Conservation (phyloP, 2,113 vertebrate genomes). For the Probosciger aterrimus region DNA sequence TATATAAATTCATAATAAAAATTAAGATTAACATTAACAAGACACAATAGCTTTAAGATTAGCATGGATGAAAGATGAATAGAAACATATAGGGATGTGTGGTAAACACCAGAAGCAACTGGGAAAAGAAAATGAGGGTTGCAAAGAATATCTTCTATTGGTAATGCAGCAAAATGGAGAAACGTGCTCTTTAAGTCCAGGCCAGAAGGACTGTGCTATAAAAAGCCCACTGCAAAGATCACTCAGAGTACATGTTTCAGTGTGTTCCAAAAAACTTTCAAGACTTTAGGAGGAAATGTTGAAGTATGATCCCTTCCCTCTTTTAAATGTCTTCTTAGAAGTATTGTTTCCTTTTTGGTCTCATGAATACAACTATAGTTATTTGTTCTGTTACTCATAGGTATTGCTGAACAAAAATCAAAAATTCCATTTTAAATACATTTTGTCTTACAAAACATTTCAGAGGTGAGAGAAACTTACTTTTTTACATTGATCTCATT, state of each 20-base stretch:
- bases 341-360: not conserved
- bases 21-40: not conserved
- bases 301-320: not conserved
- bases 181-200: not conserved
- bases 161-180: not conserved
- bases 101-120: not conserved
- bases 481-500: not conserved
- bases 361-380: not conserved
- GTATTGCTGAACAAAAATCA: not conserved
- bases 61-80: not conserved
- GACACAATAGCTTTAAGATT: not conserved
- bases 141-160: not conserved
- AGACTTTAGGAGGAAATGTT: not conserved
- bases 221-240: not conserved
- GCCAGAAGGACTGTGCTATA: not conserved
- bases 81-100: not conserved
- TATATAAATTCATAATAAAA: not conserved
- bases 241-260: not conserved
- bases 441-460: not conserved
- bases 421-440: not conserved
- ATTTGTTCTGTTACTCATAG: not conserved
- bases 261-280: not conserved
- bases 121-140: not conserved
- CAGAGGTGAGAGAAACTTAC: not conserved
- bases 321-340: not conserved